Base-by-base conservation (phyloP, 2,888 invertebrate species). In the Meandrusa payeni region DNA sequence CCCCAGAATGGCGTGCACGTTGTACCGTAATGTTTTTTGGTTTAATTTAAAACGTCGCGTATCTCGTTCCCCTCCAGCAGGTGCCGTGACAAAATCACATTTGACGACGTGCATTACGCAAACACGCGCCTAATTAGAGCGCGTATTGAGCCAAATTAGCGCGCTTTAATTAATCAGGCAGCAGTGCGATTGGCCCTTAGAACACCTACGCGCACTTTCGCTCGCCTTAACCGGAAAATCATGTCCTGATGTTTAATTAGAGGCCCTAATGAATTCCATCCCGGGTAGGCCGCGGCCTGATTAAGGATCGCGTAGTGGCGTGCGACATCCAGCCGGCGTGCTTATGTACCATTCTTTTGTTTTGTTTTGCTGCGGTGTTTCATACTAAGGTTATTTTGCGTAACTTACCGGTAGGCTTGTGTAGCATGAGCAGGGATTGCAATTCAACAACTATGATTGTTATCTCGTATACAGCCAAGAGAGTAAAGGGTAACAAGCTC, bases 231-330 rank as follows among this genome's bases (percentile, higher is more conserved):
- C 69, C 64, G 71, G 73, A 66, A 69, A 76, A 71, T 76, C 78
- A 73, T 76, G 79, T 69, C 67, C 64, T 63, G 66, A 69, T 71
- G 71, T 73, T 77, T 82, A 82, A 80, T 82, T 81, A 77, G 61
- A 57, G 60, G 52, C 56, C 61, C 63, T 79, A 80, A 81, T 79
- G 75, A 81, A 79, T 72, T 64, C 79, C 76, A 72, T 79, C 71
- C 69, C 65, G 57, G 76, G 76, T 60, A 60, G 42, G 47, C 44
- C 61, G 57, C 53, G 61, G 55, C 61, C 72, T 73, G 75, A 79
- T 79, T 77, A 77, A 76, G 55, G 62, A 49, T 50, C 43, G 11
- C 24, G 39, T n/a, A 12, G 17, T n/a, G 37, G 55, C 58, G 52
- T 51, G 57, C 52, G 47, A 39, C 46, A 47, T 50, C 56, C 60